A percentile compares a stretch with the other conserved stretches of the same genome.
Conservation (phyloP, 2,797 vertebrate genomes). For the Simalia tracyae region DNA sequence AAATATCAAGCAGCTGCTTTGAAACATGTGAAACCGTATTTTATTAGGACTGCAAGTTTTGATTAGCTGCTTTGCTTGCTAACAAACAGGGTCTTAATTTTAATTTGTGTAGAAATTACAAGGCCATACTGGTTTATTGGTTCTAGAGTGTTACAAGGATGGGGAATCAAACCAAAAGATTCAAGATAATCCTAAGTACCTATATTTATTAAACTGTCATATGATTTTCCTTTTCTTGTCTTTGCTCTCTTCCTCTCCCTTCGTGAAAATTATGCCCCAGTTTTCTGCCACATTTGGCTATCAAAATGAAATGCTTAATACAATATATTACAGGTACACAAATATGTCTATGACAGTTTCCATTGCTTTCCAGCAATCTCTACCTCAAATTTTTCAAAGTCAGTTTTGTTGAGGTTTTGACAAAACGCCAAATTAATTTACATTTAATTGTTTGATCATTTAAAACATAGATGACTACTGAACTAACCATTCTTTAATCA, state of each 20-base stretch:
- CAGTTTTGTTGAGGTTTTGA: not conserved
- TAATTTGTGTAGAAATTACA: not conserved
- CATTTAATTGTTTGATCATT: not conserved
- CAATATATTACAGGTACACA: not conserved
- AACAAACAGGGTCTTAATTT: not conserved
- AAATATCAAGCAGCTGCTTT: not conserved
- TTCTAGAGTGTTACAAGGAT: not conserved
- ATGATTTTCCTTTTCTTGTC: not conserved
- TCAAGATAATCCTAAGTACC: not conserved
- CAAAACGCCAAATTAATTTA: not conserved
- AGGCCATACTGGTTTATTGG: not conserved
- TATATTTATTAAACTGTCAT: not conserved
- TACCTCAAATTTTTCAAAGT: not conserved
- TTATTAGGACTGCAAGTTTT: conserved; percentile 1
- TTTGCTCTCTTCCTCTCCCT: not conserved
- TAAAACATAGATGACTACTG: not conserved
- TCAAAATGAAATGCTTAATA: not conserved
- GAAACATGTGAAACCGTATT: not conserved
- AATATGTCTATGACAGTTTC: not conserved
- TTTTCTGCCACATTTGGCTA: not conserved
- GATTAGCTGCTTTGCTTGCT: not conserved
- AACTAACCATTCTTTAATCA: not conserved
- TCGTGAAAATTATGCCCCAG: not conserved
- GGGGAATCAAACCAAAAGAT: not conserved
- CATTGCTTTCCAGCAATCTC: not conserved